Base-by-base conservation (phyloP, 2,113 vertebrate species). In the Cololabis saira region DNA sequence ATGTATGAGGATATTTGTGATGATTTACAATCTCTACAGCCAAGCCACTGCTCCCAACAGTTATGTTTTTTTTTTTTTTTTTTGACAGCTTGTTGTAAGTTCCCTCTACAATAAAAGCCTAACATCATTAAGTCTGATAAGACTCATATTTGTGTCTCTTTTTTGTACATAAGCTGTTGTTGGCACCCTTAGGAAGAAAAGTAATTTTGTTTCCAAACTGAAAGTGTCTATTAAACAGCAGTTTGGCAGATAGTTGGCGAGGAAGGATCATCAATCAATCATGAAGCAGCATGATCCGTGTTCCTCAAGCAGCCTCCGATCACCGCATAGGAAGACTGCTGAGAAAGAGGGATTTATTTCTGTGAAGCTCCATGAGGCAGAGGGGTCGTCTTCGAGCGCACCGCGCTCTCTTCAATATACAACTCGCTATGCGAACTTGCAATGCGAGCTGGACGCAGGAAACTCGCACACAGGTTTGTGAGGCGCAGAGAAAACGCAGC, bases 221-320 rank as follows among this genome's bases (percentile, higher is more conserved):
- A 56, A 64, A 64, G 10, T 48, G 16, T 49, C 24, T 12, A 12
- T 24, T 16, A 41, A 33, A 27, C 22, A 49, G 44, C 41, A 50
- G 45, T 7, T 27, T 30, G 44, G 41, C 55, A 62, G 33, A 60
- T 58, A 42, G 53, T 27, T 56, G 43, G 17, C 5, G 18, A 30
- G 48, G 24, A 63, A 18, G 48, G 63, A 66, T 64, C 27, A 76
- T 83, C 69, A 65, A 76, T 83, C 69, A 65, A 84, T 76, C 83
- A 76, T 17, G 71, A 71, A 78, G 59, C 73, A 52, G 70, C 67
- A 21, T 47, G 74, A 51, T 43, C 45, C 30, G 15, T 16, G 63
- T 43, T 83, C 70, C 59, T 66, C 17, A 7, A 67, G 61, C 30
- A 60, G 48, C 53, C 62, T 56, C 61, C 22, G 66, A 64, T 83